phyloP scores from a whole-genome alignment of 2,797 vertebrate species.

The Neosalanx taihuensis region DNA sequence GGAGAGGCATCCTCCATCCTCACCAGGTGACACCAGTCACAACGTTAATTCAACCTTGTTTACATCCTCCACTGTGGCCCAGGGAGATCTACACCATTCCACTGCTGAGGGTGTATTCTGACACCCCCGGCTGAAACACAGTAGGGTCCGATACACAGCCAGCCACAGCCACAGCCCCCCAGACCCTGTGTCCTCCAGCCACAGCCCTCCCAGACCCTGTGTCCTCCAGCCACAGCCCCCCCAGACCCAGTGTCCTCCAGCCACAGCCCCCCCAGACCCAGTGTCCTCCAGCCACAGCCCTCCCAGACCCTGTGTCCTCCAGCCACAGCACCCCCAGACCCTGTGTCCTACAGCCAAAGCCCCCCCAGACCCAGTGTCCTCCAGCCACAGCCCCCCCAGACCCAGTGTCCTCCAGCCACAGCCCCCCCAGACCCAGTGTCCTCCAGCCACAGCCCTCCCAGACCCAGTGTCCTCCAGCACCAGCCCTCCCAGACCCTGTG shows the following conservation, averaged over 20 bases:
- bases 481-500: too few relatives aligned
- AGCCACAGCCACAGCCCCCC: conserved; percentile 7
- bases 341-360: not conserved
- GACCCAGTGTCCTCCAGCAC: too few relatives aligned
- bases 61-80: conserved; percentile 34
- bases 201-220: too few relatives aligned
- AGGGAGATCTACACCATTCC: conserved; percentile 13
- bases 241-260: too few relatives aligned
- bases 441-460: not conserved
- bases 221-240: too few relatives aligned
- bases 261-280: too few relatives aligned
- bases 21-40: conserved; percentile 36
- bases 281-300: too few relatives aligned
- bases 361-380: not conserved
- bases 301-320: too few relatives aligned
- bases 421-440: not conserved
- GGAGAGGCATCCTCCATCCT: conserved; percentile 46
- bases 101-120: conserved; percentile 30
- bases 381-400: conserved; percentile 1
- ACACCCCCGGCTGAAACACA: conserved; percentile 24
- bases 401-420: not conserved
- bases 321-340: not conserved
- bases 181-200: too few relatives aligned
- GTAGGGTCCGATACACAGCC: not conserved
- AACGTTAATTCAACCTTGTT: conserved; percentile 64